Base-by-base conservation (phyloP, 1,140 invertebrate species). In the Procambarus clarkii region DNA sequence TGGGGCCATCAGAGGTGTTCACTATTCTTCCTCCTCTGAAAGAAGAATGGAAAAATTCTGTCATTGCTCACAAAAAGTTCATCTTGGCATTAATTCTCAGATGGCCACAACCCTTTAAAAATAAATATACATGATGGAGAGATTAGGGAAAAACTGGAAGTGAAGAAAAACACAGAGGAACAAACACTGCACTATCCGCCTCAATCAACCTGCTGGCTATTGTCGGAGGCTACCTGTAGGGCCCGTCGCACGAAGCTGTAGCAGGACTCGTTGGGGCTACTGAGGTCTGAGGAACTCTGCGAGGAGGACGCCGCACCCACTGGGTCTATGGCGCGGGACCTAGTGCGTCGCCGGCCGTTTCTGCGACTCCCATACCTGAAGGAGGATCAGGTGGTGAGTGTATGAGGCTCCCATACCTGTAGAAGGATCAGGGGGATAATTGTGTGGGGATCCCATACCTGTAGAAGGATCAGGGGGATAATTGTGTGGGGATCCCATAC, bases 191-290 rank as follows among this genome's bases (percentile, higher is more conserved):
- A 86, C 88, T 91, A 91, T 91, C 60, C 82, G 82, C 88, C 88
- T 91, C 88, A 83, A 91, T 91, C 88, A 91, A 91, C 88, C 88
- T 91, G 88, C 80, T 91, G 84, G 88, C 88, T 91, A 91, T 74
- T 91, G 88, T 74, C 74, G 78, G 88, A 82, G 50, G 92, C 94
- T 94, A 96, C 96, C 94, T 98, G 97, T 64, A 98, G 96, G 8
- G 98, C 98, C 93, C 97, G 96, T 78, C 98, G 95, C 5, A 98
- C 97, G 94, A 98, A 98, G 94, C 97, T 98, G 95, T 98, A 98
- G 94, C 98, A 98, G 8, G 97, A 98, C 95, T 98, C 98, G 93
- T 98, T 98, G 5, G 98, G 98, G 93, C 92, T 93, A 88, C 88
- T 93, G 18, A 91, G 88, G 76, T 93, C 92, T 0, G 92, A 93